Conservation (phyloP, 1,140 invertebrate species). For the Eriocheir sinensis region DNA sequence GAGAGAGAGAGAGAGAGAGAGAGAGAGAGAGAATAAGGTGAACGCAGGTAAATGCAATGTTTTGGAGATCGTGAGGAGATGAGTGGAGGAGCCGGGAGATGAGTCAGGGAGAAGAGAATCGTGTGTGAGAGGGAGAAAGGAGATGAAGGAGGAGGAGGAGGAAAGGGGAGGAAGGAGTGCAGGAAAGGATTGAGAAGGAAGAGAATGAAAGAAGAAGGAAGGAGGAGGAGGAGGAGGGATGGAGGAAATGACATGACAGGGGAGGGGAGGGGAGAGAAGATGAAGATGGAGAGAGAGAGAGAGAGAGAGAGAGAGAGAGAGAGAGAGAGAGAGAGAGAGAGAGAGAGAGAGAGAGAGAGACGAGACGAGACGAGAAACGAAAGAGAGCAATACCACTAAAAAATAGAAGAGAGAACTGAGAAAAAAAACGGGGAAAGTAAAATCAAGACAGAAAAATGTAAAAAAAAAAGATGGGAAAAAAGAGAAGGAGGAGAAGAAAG, state of each 20-base stretch:
- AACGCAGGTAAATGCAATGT: neutral
- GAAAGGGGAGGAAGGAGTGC: conserved; percentile 44
- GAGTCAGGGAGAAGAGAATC: neutral
- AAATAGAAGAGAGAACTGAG: neutral
- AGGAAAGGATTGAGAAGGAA: neutral
- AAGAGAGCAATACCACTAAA: neutral
- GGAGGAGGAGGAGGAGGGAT: conserved; percentile 42
- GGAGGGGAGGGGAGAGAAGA: conserved; percentile 34
- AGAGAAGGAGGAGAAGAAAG: neutral
- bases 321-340: conserved; percentile 57
- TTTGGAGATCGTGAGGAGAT: conserved; percentile 17
- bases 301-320: conserved; percentile 64
- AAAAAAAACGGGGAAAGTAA: neutral
- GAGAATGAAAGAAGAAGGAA: neutral
- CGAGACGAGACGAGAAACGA: neutral
- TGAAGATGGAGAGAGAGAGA: conserved; percentile 49
- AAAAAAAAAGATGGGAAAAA: neutral
- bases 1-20: neutral
- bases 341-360: neutral
- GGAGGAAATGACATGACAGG: conserved; percentile 39
- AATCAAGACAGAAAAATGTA: neutral
- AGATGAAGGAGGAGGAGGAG: conserved; percentile 39
- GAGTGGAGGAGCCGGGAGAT: neutral
- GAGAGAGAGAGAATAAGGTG: neutral
- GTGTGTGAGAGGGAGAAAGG: conserved; percentile 39